A percentile compares a stretch with the other conserved stretches of the same genome.
Evolutionary conservation across 2,888 invertebrate genomes (phyloP).

Genomic region (Hyalella azteca): DNA sequence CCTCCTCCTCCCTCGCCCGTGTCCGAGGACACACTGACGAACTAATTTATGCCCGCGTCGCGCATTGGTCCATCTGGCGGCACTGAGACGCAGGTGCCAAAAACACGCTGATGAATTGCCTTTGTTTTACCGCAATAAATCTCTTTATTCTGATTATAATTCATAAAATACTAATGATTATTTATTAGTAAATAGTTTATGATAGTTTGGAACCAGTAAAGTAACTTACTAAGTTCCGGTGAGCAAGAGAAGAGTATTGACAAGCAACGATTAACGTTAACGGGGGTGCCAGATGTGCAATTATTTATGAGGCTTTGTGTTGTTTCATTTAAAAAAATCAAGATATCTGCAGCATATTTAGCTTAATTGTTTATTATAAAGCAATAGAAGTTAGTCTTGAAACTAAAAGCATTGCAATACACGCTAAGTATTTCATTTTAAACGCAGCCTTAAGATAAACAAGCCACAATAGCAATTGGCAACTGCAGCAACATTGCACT

Average conservation of each 20-base stretch:
- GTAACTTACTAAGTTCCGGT: too few relatives aligned
- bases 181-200: background rate
- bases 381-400: too few relatives aligned
- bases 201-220: background rate
- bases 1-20: constrained; percentile 13
- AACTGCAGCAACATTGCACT: background rate
- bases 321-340: background rate
- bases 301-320: background rate
- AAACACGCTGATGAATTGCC: background rate
- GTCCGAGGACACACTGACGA: constrained; percentile 34
- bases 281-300: background rate
- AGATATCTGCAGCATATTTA: too few relatives aligned
- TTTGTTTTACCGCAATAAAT: background rate
- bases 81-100: background rate
- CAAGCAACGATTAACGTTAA: background rate
- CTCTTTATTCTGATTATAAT: background rate
- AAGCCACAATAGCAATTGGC: constrained; percentile 6
- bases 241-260: background rate
- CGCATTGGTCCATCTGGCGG: constrained; percentile 26
- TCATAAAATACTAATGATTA: background rate
- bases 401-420: too few relatives aligned
- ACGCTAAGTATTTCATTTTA: too few relatives aligned
- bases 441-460: background rate
- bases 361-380: too few relatives aligned
- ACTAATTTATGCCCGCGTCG: constrained; percentile 24